Evolutionary conservation across 2,888 invertebrate species (phyloP), one percentile per base, ranked within the genome.

Genomic region (Drosophila demipolita): DNA sequence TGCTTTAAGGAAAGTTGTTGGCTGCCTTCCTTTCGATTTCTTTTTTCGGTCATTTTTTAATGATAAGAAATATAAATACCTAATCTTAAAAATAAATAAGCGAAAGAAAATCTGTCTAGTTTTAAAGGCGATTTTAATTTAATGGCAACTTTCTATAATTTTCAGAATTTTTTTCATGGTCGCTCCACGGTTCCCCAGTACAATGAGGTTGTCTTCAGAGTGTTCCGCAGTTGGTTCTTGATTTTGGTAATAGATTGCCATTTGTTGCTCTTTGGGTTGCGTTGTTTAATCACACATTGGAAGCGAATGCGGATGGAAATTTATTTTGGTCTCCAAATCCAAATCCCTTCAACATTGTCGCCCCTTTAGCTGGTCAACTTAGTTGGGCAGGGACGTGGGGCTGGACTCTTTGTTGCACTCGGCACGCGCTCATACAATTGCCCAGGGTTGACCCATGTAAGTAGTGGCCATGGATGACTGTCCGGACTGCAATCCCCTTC

Each of bases 391-490:
- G 2, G 26, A n/a, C 38, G 55, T 4, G 36, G 55, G 17, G 12
- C 12, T 26, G 35, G 17, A 52, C 82, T 72, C 60, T 58, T 40
- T 53, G 52, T 36, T 53, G 53, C 82, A 82, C 82, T 82, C 80
- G 79, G 82, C 80, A 82, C 83, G 82, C 79, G 66, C 36, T 45
- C 66, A 63, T 55, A 11, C 66, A 61, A 40, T 33, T 15, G 64
- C 54, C 59, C 49, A 71, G 49, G 72, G 26, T 66, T 68, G 81
- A 72, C 52, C 83, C 42, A 38, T 38, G 38, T 23, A 73, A 69
- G 72, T 50, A 66, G 74, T 55, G 62, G 36, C 59, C 67, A 59
- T 54, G 53, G 61, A 26, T 36, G 38, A 26, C 36, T 23, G 17
- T 15, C 20, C n/a, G 15, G 32, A 11, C 26, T 26, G 29, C 45